phyloP scores from a whole-genome alignment of 2,888 invertebrate genomes.

The Idaea aversata region DNA sequence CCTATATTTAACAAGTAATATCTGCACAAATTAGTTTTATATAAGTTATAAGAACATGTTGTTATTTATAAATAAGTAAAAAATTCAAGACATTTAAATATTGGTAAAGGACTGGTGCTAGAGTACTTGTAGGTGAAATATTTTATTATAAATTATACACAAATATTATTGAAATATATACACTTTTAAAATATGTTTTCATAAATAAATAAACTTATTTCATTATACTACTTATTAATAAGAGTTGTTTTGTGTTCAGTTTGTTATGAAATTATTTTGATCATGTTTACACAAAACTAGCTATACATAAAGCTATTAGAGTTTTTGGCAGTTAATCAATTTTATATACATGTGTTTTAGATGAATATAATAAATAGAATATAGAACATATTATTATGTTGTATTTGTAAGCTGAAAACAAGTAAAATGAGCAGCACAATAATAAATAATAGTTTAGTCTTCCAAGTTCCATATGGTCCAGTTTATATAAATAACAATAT shows the following conservation, averaged over 20 bases:
- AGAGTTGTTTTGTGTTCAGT: not conserved
- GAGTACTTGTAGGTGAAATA: not conserved
- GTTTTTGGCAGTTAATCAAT: conserved; percentile 18
- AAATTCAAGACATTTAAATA: not conserved
- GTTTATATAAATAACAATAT: not conserved
- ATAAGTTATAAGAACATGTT: conserved; percentile 15
- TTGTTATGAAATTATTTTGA: conserved; percentile 10
- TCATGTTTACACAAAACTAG: conserved; percentile 4
- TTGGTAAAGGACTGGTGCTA: conserved; percentile 4
- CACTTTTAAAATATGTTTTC: not conserved
- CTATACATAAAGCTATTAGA: conserved; percentile 5
- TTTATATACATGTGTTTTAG: conserved; percentile 11
- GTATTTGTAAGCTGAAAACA: not conserved
- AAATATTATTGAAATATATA: not conserved
- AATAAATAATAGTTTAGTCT: not conserved
- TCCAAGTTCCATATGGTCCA: not conserved
- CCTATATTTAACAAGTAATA: conserved; percentile 43
- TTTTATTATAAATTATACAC: not conserved
- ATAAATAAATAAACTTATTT: not conserved
- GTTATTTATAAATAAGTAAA: conserved; percentile 16
- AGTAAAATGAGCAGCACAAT: not conserved
- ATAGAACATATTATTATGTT: not conserved
- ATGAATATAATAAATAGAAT: not conserved
- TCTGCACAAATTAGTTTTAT: conserved; percentile 9
- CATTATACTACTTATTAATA: not conserved